A percentile compares a stretch with the other conserved stretches of the same genome.
These are phyloP conservation scores for Synanceia verrucosa DNA, from an alignment of 2,797 vertebrate genomes.

Conservation along the genomic window DNA sequence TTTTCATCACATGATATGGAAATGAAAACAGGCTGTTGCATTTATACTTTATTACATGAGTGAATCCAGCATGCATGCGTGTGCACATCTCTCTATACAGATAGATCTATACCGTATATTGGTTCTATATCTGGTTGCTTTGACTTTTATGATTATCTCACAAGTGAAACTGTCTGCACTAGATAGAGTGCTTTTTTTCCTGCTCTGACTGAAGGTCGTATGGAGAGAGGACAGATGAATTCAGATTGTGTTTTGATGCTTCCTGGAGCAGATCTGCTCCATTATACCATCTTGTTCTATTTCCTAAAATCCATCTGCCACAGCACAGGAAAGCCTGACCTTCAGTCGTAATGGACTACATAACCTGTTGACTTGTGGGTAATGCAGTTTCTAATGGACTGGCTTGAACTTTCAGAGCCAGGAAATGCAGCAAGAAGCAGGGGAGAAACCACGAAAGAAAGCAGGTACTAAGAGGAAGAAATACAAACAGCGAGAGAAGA, in stretches of 20 bases:
- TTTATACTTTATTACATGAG: not conserved
- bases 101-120: too few relatives aligned
- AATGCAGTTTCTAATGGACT: slow-evolving; percentile 74
- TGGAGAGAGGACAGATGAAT: too few relatives aligned
- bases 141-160: too few relatives aligned
- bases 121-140: too few relatives aligned
- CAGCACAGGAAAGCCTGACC: slow-evolving; percentile 57
- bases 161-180: too few relatives aligned
- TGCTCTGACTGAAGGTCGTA: too few relatives aligned
- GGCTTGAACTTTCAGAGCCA: slow-evolving; percentile 32
- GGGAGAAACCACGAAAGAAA: slow-evolving; percentile 31
- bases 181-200: too few relatives aligned
- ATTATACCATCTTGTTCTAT: slow-evolving; percentile 23
- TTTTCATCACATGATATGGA: not conserved
- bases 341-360: slow-evolving; percentile 64
- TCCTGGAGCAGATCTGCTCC: slow-evolving; percentile 9
- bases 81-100: too few relatives aligned
- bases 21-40: not conserved
- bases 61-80: too few relatives aligned
- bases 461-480: slow-evolving; percentile 25
- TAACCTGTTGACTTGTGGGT: slow-evolving; percentile 73
- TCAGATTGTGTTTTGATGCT: slow-evolving; percentile 3
- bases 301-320: slow-evolving; percentile 40
- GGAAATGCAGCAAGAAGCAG: slow-evolving; percentile 5
- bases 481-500: slow-evolving; percentile 60